Conservation (phyloP, 2,888 invertebrate genomes). For the Mimumesa dahlbomi region DNA sequence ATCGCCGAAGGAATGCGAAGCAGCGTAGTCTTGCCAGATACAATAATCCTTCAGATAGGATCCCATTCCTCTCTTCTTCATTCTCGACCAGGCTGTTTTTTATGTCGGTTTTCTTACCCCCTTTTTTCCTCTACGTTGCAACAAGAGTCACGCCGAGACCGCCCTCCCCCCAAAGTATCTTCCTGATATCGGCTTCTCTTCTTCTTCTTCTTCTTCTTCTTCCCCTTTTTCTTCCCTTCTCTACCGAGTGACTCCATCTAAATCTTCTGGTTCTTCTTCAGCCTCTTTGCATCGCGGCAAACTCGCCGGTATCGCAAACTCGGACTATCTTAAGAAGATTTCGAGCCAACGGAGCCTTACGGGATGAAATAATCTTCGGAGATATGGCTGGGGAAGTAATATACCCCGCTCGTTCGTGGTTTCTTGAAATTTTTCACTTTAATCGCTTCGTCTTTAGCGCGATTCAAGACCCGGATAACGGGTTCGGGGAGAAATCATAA, state of each 20-base stretch:
- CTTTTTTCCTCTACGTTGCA: constrained; percentile 8
- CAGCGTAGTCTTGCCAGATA: constrained; percentile 26
- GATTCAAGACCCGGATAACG: constrained; percentile 13
- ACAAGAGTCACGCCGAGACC: constrained; percentile 15
- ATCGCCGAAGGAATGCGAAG: constrained; percentile 48
- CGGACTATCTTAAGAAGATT: constrained; percentile 53
- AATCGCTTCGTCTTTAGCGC: constrained; percentile 29
- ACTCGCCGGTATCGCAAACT: constrained; percentile 46
- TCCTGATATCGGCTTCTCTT: constrained; percentile 31
- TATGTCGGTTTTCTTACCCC: constrained; percentile 8
- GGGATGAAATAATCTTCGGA: constrained; percentile 43
- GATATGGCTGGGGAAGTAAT: constrained; percentile 13
- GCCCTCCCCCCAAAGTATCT: constrained; percentile 12
- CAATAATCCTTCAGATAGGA: constrained; percentile 54
- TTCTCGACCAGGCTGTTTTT: constrained; percentile 18
- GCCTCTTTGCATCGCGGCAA: constrained; percentile 46
- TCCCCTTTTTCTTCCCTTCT: neutral
- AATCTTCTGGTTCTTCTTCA: constrained; percentile 16
- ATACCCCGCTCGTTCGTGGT: constrained; percentile 20
- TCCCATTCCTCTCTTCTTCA: constrained; percentile 16
- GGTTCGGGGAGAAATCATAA: constrained; percentile 14
- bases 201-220: constrained; percentile 3
- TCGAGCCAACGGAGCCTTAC: constrained; percentile 18
- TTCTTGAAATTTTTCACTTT: constrained; percentile 35
- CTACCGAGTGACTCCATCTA: constrained; percentile 13